These are phyloP conservation scores for Podargus strigoides DNA, from an alignment of 2,797 vertebrate species.

Conservation along the genomic window DNA sequence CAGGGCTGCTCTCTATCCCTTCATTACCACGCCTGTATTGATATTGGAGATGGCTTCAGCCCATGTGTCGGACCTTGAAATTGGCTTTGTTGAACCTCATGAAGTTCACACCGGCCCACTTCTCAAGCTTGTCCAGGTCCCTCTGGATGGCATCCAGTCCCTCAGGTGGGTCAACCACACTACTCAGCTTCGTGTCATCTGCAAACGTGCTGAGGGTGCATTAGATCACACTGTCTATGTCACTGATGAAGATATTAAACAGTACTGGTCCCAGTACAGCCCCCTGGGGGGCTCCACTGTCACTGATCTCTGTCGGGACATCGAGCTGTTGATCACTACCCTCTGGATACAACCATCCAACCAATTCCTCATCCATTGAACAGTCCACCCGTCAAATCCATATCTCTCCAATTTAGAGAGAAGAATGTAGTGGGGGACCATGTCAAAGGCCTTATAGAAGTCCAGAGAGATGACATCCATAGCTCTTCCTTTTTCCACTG, in stretches of 20 bases:
- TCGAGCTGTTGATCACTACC: not conserved
- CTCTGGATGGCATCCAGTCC: accelerated
- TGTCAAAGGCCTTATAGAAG: not conserved
- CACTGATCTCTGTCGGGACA: not conserved
- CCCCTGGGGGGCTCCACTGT: accelerated
- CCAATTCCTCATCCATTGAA: not conserved
- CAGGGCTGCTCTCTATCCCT: too few relatives aligned
- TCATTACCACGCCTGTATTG: not conserved
- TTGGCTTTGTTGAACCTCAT: not conserved
- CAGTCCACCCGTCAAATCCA: not conserved
- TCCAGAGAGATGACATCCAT: not conserved
- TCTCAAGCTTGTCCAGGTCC: not conserved
- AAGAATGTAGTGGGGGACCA: too few relatives aligned
- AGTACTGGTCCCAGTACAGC: not conserved
- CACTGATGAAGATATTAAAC: not conserved
- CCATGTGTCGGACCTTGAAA: not conserved
- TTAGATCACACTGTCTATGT: not conserved
- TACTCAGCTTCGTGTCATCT: not conserved
- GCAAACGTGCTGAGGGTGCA: not conserved
- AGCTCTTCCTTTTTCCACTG: not conserved
- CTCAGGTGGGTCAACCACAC: not conserved
- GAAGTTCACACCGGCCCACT: not conserved
- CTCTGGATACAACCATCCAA: not conserved
- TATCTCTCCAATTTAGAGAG: too few relatives aligned
- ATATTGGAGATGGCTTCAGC: accelerated